Percentiles rank a stretch among this genome's conserved stretches.
phyloP scores from a whole-genome alignment of 2,888 invertebrate genomes.

The Mythimna impura region DNA sequence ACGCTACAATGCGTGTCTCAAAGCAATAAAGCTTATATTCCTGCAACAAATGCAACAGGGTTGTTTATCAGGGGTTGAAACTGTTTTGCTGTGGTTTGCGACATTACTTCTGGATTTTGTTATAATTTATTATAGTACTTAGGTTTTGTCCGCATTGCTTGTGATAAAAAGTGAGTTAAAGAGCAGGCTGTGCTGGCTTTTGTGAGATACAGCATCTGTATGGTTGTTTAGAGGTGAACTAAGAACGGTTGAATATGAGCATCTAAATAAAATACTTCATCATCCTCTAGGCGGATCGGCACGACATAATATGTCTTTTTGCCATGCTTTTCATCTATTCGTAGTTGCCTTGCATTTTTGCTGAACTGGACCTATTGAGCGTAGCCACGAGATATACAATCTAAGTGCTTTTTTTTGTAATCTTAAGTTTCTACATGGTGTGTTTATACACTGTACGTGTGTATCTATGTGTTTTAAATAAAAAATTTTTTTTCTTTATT shows the following conservation, averaged over 20 bases:
- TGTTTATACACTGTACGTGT: too few species aligned
- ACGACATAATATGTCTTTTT: too few species aligned
- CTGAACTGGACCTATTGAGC: too few species aligned
- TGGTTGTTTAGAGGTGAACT: background rate
- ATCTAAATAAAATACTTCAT: background rate
- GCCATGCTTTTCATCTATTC: too few species aligned
- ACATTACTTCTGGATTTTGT: constrained; percentile 48
- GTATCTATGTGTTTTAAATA: too few species aligned
- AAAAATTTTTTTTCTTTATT: too few species aligned
- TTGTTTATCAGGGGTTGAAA: constrained; percentile 55
- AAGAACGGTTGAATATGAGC: background rate
- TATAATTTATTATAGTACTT: constrained; percentile 36
- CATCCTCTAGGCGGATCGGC: too few species aligned
- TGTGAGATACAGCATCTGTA: background rate
- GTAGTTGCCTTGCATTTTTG: too few species aligned
- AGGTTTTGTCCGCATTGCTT: constrained; percentile 20
- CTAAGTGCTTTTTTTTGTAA: too few species aligned
- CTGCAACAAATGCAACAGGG: constrained; percentile 60
- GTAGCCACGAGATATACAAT: too few species aligned
- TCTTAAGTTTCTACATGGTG: too few species aligned
- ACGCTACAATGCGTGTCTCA: constrained; percentile 49
- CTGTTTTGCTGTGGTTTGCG: constrained; percentile 45
- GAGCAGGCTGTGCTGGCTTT: background rate
- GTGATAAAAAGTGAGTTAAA: constrained; percentile 4
- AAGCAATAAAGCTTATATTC: constrained; percentile 55